Conservation (phyloP, 2,888 invertebrate genomes). For the Trachelus iudaicus region DNA sequence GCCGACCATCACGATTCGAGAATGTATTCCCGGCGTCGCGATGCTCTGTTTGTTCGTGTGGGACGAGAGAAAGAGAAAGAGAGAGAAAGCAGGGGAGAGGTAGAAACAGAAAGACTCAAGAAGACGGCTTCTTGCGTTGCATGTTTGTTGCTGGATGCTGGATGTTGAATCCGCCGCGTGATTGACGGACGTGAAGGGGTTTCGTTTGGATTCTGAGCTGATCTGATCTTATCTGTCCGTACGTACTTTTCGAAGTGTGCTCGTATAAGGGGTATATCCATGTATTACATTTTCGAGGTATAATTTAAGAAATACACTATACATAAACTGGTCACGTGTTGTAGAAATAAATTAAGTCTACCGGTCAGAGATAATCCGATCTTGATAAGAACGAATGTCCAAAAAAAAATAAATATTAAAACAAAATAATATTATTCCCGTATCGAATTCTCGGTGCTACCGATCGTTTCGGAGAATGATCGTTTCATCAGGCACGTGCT, state of each 20-base stretch:
- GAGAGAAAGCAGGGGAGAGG: not conserved
- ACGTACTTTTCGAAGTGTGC: not conserved
- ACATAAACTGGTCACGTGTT: not conserved
- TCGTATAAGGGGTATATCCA: not conserved
- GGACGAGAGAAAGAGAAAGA: slow-evolving; percentile 6
- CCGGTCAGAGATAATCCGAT: not conserved
- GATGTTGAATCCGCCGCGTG: slow-evolving; percentile 36
- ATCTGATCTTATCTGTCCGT: not conserved
- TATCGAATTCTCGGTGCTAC: not conserved
- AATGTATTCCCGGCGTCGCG: slow-evolving; percentile 35
- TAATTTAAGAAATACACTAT: not conserved
- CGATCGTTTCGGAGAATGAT: not conserved
- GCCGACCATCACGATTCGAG: slow-evolving; percentile 21
- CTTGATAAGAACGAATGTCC: not conserved
- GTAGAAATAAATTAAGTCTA: not conserved
- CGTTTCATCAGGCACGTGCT: not conserved
- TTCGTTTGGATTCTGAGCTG: not conserved
- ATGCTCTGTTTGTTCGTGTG: slow-evolving; percentile 34
- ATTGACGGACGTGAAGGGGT: slow-evolving; percentile 35
- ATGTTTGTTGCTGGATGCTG: slow-evolving; percentile 37
- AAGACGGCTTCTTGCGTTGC: slow-evolving; percentile 41
- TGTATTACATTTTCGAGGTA: not conserved
- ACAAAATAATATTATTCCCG: not conserved
- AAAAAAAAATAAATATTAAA: not conserved
- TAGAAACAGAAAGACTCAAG: not conserved